phyloP scores from a whole-genome alignment of 2,888 invertebrate genomes.

The Sympetrum striolatum region DNA sequence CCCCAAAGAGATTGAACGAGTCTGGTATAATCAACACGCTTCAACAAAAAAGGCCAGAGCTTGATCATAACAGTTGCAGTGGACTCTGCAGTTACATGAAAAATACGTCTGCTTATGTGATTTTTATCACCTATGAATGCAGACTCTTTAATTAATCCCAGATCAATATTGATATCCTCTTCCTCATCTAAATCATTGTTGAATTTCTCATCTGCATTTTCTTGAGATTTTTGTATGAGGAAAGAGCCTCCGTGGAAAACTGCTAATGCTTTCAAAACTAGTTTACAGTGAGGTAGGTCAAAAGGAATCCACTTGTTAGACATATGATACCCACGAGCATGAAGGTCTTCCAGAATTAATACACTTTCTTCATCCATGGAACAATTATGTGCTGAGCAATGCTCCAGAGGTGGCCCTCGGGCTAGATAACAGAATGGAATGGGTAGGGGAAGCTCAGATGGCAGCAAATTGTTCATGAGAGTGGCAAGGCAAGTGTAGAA shows the following conservation, averaged over 20 bases:
- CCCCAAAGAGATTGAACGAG: not conserved
- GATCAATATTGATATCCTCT: not conserved
- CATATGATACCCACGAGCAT: not conserved
- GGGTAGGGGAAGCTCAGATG: not conserved
- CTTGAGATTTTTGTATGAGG: not conserved
- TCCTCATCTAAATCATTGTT: not conserved
- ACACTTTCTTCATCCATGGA: not conserved
- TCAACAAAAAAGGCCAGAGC: not conserved
- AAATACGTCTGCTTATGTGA: not conserved
- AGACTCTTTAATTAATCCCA: not conserved
- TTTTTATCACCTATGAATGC: not conserved
- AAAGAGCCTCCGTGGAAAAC: slow-evolving; percentile 8
- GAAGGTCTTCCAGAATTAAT: not conserved
- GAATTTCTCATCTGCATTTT: not conserved
- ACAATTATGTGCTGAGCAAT: not conserved
- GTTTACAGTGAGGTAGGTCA: not conserved
- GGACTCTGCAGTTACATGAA: not conserved
- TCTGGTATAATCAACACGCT: not conserved
- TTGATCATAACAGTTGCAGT: not conserved
- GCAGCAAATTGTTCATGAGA: not conserved
- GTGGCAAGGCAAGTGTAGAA: not conserved
- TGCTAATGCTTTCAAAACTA: slow-evolving; percentile 8
- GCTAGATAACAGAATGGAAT: slow-evolving; percentile 10
- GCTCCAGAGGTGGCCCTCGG: not conserved
- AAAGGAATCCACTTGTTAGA: not conserved